Evolutionary conservation across 2,113 vertebrate species (phyloP).

Genomic region (Leptobrachium leishanense): DNA sequence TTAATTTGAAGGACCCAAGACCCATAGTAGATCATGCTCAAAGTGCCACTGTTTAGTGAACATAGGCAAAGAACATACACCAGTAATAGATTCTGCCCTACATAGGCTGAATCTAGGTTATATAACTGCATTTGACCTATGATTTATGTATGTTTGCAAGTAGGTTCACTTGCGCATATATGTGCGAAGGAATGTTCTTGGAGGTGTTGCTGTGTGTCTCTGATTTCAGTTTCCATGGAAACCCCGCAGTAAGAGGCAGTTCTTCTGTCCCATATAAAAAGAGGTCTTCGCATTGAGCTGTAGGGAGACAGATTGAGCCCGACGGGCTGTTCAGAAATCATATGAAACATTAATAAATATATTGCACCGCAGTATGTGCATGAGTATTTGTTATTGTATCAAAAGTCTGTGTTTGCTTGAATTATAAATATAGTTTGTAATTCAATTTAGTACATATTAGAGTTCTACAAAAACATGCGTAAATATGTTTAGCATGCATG

Average conservation of each 20-base stretch:
- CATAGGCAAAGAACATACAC: neutral
- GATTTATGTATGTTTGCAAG: neutral
- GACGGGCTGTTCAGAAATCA: slow-evolving; percentile 45
- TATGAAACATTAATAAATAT: slow-evolving; percentile 49
- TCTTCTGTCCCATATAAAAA: slow-evolving; percentile 30
- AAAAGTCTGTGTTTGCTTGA: neutral
- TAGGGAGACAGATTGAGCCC: slow-evolving; percentile 41
- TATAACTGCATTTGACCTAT: neutral
- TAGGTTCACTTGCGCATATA: slow-evolving; percentile 1
- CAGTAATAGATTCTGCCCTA: neutral
- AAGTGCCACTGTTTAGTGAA: too few species aligned
- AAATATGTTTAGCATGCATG: too few species aligned
- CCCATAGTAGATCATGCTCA: too few species aligned
- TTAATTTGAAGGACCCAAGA: too few species aligned
- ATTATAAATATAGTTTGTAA: too few species aligned
- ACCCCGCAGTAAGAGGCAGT: slow-evolving; percentile 28
- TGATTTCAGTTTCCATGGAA: slow-evolving; percentile 40
- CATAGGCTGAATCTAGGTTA: neutral
- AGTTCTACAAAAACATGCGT: too few species aligned
- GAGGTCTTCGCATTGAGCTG: slow-evolving; percentile 2
- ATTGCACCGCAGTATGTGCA: slow-evolving; percentile 11
- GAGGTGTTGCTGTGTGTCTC: slow-evolving; percentile 14
- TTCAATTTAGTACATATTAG: too few species aligned
- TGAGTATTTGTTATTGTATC: neutral
- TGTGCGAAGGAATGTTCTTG: neutral